Conservation (phyloP, 1,140 invertebrate species). For the Heliconius himera region DNA sequence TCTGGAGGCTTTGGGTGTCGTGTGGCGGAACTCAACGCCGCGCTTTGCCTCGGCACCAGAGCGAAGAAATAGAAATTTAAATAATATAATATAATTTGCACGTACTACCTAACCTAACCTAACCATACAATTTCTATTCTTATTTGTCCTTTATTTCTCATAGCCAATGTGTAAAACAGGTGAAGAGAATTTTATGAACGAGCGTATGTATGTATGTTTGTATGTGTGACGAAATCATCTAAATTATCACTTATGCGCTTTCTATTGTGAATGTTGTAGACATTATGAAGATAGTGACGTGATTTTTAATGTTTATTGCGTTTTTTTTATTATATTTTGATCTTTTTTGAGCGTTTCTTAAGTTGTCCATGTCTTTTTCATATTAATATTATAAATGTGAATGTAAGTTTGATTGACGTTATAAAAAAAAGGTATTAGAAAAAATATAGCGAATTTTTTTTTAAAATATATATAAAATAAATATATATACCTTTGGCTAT, state of each 20-base stretch:
- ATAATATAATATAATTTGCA: neutral
- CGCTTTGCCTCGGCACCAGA: too few relatives aligned
- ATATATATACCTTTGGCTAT: too few relatives aligned
- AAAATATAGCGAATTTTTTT: too few relatives aligned
- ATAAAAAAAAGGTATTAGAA: too few relatives aligned
- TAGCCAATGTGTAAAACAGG: neutral
- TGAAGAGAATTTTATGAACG: neutral
- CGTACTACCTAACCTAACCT: too few relatives aligned
- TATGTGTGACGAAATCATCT: neutral
- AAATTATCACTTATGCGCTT: constrained; percentile 3
- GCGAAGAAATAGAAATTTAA: too few relatives aligned
- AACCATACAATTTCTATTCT: neutral
- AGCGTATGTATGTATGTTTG: neutral
- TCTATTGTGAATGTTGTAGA: neutral
- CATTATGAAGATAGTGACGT: neutral
- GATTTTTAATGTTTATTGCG: neutral
- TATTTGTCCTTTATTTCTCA: neutral
- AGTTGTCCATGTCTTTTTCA: neutral
- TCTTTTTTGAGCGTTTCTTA: neutral
- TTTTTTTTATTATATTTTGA: neutral
- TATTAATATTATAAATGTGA: too few relatives aligned
- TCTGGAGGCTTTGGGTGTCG: too few relatives aligned
- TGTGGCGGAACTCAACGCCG: too few relatives aligned
- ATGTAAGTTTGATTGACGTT: too few relatives aligned
- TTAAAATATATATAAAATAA: too few relatives aligned